Evolutionary conservation across 2,888 invertebrate genomes (phyloP), one percentile per base, ranked within the genome.

Genomic region (Chelonus formosanus): DNA sequence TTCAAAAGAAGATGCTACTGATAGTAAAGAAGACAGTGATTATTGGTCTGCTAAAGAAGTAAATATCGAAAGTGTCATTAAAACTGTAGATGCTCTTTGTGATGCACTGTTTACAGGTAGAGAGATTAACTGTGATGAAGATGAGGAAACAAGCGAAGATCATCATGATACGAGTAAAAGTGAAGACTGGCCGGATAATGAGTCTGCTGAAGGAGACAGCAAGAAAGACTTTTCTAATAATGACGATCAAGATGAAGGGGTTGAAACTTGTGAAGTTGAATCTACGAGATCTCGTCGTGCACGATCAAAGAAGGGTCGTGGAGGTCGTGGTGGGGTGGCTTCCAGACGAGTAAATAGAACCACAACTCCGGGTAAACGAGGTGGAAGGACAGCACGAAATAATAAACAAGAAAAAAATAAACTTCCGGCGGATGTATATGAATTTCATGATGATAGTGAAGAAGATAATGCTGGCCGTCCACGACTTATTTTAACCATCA

Each of bases 401-500:
- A 80, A 73, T 7, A 84, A 83, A 53, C 81, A 82, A 53, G 89
- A 86, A 71, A 88, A 86, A 73, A 83, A 81, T 56, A 89, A 89
- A 74, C 84, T 88, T 57, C 87, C 90, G 0, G 90, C 92, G 6
- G 96, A 96, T 78, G 89, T 96, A 3, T 96, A 96, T 80, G 96
- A 96, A 81, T 96, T 96, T 80, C 91, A 93, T 73, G 96, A 96
- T 79, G 96, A 96, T 81, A 93, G 94, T 4, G 95, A 96, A 78
- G 93, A 93, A 78, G 87, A 86, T 20, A 84, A 84, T 54, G 81
- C 86, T 8, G 81, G 86, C 44, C 87, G 94, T 32, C 94, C 94
- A 0, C 87, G 94, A 48, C 85, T 94, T 54, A 93, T 94, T 73
- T 85, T 94, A 52, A 95, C 94, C 0, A 94, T 94, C 67, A 95